These are phyloP conservation scores for Genyomyrus donnyi DNA, from an alignment of 2,113 vertebrate genomes.

Conservation along the genomic window DNA sequence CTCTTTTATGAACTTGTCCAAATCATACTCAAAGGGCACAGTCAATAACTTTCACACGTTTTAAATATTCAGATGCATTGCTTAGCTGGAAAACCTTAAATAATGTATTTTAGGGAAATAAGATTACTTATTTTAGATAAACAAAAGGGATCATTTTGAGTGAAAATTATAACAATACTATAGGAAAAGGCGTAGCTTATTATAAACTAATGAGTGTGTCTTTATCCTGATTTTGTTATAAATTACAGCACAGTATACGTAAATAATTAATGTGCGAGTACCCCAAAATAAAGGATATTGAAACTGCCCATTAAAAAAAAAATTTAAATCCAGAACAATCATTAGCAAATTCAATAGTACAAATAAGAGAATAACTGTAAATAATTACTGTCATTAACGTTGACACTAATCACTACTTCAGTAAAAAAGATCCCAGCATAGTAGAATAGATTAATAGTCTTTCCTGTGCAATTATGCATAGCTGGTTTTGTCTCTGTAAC, in stretches of 20 bases:
- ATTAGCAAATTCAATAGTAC: background rate
- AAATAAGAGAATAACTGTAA: background rate
- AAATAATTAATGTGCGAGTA: background rate
- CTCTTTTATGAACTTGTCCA: background rate
- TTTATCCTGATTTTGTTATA: background rate
- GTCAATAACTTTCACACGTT: background rate
- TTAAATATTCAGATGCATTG: background rate
- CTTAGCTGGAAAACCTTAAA: background rate
- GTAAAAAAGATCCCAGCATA: background rate
- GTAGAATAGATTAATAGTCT: background rate
- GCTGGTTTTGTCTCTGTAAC: background rate
- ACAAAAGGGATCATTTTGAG: background rate
- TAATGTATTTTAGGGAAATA: background rate
- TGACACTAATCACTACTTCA: background rate
- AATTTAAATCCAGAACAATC: background rate
- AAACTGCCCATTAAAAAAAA: background rate
- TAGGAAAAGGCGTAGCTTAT: background rate
- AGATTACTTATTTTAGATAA: background rate
- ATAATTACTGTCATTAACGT: background rate
- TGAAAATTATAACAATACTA: background rate
- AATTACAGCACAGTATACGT: background rate
- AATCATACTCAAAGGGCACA: background rate
- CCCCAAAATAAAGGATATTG: background rate
- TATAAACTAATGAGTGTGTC: background rate
- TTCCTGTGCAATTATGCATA: background rate